These are phyloP conservation scores for Hystrix cristata DNA, from an alignment of 2,113 vertebrate genomes.

Conservation along the genomic window DNA sequence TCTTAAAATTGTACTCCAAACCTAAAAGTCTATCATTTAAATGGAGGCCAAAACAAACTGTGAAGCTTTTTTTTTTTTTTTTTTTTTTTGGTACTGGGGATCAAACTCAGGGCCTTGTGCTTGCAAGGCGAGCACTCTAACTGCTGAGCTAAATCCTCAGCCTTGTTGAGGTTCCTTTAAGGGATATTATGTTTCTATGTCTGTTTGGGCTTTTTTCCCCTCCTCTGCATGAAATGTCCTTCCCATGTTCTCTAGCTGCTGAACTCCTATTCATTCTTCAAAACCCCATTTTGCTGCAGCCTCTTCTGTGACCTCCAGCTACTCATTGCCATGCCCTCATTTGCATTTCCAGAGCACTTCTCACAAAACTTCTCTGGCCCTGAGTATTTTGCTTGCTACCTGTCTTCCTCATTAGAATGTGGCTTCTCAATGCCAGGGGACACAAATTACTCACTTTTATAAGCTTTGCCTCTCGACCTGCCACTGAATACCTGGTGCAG, in stretches of 20 bases:
- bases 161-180: neutral
- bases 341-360: neutral
- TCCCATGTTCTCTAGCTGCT: neutral
- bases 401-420: neutral
- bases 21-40: neutral
- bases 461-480: neutral
- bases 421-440: slow-evolving; percentile 12
- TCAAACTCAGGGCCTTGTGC: too few relatives aligned
- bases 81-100: too few relatives aligned
- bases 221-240: neutral
- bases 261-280: slow-evolving; percentile 10
- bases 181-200: neutral
- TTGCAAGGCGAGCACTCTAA: too few relatives aligned
- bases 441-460: neutral
- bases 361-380: neutral
- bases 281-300: neutral
- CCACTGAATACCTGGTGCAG: neutral
- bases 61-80: too few relatives aligned
- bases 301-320: neutral
- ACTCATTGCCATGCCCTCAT: neutral
- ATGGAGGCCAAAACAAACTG: neutral
- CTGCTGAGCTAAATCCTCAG: too few relatives aligned
- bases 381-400: neutral
- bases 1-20: slow-evolving; percentile 28
- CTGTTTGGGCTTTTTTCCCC: neutral